Evolutionary conservation across 2,113 vertebrate species (phyloP).

Genomic region (Illadopsis cleaveri): DNA sequence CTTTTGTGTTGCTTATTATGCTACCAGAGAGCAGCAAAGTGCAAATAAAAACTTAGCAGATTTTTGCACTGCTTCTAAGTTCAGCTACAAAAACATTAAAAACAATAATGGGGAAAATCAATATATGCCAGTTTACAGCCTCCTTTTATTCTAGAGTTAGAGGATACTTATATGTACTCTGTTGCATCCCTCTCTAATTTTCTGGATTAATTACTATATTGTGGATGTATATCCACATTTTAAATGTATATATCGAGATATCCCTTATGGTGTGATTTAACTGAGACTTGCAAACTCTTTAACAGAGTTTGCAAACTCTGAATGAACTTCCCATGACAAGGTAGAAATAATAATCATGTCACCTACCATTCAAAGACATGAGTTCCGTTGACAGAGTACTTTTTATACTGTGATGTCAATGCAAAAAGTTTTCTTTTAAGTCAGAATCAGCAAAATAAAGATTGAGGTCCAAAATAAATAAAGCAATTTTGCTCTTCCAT

Average conservation of each 20-base stretch:
- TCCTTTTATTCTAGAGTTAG: background rate
- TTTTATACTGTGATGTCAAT: background rate
- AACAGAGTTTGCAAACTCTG: background rate
- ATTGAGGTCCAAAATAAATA: background rate
- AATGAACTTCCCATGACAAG: background rate
- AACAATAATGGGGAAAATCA: background rate
- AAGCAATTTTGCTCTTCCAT: background rate
- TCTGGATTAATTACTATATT: background rate
- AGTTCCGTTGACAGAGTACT: background rate
- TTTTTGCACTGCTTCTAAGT: slow-evolving; percentile 3
- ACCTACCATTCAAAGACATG: background rate
- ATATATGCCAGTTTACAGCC: background rate
- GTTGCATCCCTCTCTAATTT: background rate
- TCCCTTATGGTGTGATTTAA: background rate
- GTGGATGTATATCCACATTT: background rate
- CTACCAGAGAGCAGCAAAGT: slow-evolving; percentile 16
- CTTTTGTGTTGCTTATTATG: slow-evolving; percentile 49
- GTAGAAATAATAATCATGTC: background rate
- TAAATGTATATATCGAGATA: background rate
- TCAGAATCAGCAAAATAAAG: background rate
- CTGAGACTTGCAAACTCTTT: background rate
- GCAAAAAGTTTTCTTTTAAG: background rate
- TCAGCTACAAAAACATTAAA: background rate
- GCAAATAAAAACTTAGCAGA: background rate
- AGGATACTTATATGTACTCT: background rate